phyloP scores from a whole-genome alignment of 2,888 invertebrate genomes.

The Limnephilus marmoratus region DNA sequence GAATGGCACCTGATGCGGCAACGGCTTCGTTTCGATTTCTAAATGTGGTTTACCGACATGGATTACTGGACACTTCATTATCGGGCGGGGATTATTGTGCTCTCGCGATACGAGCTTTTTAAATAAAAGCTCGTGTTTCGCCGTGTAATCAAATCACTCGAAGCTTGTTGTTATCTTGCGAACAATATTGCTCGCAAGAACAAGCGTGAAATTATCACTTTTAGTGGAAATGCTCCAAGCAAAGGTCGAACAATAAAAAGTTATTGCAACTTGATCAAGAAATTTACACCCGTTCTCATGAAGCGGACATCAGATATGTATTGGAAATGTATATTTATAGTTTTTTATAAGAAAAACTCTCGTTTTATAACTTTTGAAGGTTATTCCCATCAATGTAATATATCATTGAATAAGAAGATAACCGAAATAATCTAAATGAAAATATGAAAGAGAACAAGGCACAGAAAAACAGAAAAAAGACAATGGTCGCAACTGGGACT shows the following conservation, averaged over 20 bases:
- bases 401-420: too few relatives aligned
- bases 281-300: too few relatives aligned
- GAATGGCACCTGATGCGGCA: slow-evolving; percentile 2
- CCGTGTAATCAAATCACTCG: background rate
- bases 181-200: background rate
- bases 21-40: slow-evolving; percentile 7
- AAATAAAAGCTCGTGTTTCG: slow-evolving; percentile 21
- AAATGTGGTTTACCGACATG: slow-evolving; percentile 26
- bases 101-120: background rate
- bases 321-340: too few relatives aligned
- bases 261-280: background rate
- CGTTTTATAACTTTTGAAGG: too few relatives aligned
- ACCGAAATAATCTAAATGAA: too few relatives aligned
- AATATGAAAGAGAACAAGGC: too few relatives aligned
- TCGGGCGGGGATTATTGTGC: background rate
- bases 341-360: too few relatives aligned
- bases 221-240: background rate
- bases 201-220: background rate
- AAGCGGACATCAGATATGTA: too few relatives aligned
- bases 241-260: background rate
- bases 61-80: slow-evolving; percentile 5
- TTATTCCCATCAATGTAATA: too few relatives aligned
- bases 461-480: too few relatives aligned
- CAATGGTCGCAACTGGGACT: too few relatives aligned
- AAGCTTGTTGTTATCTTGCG: background rate